Base-by-base conservation (phyloP, 2,113 vertebrate species). In the Oceanites oceanicus region DNA sequence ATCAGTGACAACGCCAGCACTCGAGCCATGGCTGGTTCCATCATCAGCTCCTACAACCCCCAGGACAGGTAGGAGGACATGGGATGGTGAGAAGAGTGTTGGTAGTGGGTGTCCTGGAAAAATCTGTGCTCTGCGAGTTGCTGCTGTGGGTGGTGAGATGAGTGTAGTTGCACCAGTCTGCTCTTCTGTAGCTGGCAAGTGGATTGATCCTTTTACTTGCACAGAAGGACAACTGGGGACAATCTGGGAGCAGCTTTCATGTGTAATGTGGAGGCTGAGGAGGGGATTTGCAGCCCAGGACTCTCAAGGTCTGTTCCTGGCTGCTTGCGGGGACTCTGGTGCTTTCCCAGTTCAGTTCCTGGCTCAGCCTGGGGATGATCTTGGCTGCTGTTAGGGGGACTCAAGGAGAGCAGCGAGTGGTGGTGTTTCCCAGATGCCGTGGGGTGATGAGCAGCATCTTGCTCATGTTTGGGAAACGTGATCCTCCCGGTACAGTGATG, bases 11-110 rank as follows among this genome's bases (percentile, higher is more conserved):
- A 99, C 3, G 99, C 99, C 97, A 99, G 99, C 98, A 99, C 99
- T 79, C 98, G 99, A 34, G 99, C 99, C 75, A 99, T 99, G 99
- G 99, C 99, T n/a, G 99, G 99, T 40, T 99, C 99, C 97, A 99
- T 99, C 97, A 99, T 99, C 97, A 99, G 99, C 96, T 99, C 99
- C 95, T 99, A 99, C 98, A 99, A 99, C 61, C 98, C 99, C 80
- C 99, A 99, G 93, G 99, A 99, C 98, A 99, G 99, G 99, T 99
- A 95, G 95, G 98, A 97, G 94, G 98, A 58, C 2, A 2, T 2
- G 32, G 1, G 4, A 12, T 10, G 78, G n/a, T 40, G 75, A 49
- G 49, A 3, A 15, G 56, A 7, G 20, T 7, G 5, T 18, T 61
- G 82, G 30, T 27, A 13, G 40, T 27, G 68, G 36, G 38, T 6